Percentiles rank a stretch among this genome's conserved stretches.
Evolutionary conservation across 2,888 invertebrate species (phyloP).

Genomic region (Rugalucina vietnamica): DNA sequence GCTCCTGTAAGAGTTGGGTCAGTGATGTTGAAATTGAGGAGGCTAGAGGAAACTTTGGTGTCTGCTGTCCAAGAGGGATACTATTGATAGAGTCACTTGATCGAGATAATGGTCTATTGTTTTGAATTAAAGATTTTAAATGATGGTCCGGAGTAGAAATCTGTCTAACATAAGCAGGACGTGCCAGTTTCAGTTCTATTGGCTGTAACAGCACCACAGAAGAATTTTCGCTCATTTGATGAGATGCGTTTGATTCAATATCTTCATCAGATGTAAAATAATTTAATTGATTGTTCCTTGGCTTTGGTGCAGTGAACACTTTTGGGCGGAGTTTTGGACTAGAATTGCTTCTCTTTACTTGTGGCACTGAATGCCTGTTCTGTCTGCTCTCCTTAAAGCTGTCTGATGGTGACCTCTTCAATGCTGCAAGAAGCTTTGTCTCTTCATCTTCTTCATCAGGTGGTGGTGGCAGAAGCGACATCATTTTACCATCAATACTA

Average conservation of each 20-base stretch:
- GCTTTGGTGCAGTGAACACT: slow-evolving; percentile 32
- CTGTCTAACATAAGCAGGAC: slow-evolving; percentile 73
- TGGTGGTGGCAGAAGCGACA: slow-evolving; percentile 74
- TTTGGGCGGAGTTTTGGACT: slow-evolving; percentile 63
- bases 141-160: slow-evolving; percentile 71
- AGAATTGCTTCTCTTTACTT: slow-evolving; percentile 68
- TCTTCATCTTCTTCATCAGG: slow-evolving; percentile 47
- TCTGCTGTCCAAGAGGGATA: slow-evolving; percentile 74
- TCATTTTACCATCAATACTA: slow-evolving; percentile 78
- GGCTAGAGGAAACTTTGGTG: slow-evolving; percentile 77
- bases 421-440: slow-evolving; percentile 28
- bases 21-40: slow-evolving; percentile 72
- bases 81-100: slow-evolving; percentile 78
- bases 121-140: slow-evolving; percentile 58
- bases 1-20: slow-evolving; percentile 76
- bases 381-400: slow-evolving; percentile 50
- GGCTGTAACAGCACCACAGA: slow-evolving; percentile 78
- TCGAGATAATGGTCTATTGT: slow-evolving; percentile 70
- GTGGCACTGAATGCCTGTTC: slow-evolving; percentile 59
- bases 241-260: slow-evolving; percentile 75
- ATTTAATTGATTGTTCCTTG: slow-evolving; percentile 30
- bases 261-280: slow-evolving; percentile 73
- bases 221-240: slow-evolving; percentile 77
- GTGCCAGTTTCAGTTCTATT: slow-evolving; percentile 75
- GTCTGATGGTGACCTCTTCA: slow-evolving; percentile 65